Base-by-base conservation (phyloP, 2,888 invertebrate genomes). In the Anorthoa munda region DNA sequence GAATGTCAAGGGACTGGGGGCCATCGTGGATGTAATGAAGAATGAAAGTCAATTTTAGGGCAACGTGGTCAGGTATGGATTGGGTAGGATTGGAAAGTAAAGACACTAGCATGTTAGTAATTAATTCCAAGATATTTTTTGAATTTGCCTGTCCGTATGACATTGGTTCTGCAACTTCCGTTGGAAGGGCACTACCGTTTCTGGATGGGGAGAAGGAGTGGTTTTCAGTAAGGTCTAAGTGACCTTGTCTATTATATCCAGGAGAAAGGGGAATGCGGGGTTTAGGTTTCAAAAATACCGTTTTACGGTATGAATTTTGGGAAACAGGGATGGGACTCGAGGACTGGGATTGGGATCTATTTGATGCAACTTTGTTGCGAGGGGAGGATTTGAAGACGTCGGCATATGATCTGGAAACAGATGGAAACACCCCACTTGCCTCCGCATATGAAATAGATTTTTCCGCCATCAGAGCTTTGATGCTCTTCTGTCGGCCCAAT, bases 391-490 rank as follows among this genome's bases (percentile, higher is more conserved):
- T 26, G 26, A 26, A 26, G 26, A 26, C 2, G 0, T 3, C 45
- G 4, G 60, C 51, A 23, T 60, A 60, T 9, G 67, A 59, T 21
- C 51, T 59, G 3, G 50, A 23, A 13, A 68, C 51, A 9, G 51
- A 39, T 2, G 67, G 50, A 2, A 68, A 51, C 3, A 39, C 50
- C 17, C 7, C n/a, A 21, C 50, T 68, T 15, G 67, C 67, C 4
- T 68, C 59, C 9, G 11, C 59, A 39, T 68, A 68, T 2, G 67
- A 68, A 7, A 66, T 15, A 2, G 45, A 26, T 21, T 66, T 56
- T 2, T 66, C n/a, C 4, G 58, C 26, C 48, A 66, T 66, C 11
- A 58, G 48, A 58, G 58, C 58, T 13, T 66, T 48, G 15, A 58
- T 55, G 11, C 46, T 11, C 48, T 66, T 66, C 15, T 31, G 63